These are phyloP conservation scores for Haliclystus octoradiatus DNA, from an alignment of 30 jellyfish, hydroid and myxozoan species.

Conservation along the genomic window DNA sequence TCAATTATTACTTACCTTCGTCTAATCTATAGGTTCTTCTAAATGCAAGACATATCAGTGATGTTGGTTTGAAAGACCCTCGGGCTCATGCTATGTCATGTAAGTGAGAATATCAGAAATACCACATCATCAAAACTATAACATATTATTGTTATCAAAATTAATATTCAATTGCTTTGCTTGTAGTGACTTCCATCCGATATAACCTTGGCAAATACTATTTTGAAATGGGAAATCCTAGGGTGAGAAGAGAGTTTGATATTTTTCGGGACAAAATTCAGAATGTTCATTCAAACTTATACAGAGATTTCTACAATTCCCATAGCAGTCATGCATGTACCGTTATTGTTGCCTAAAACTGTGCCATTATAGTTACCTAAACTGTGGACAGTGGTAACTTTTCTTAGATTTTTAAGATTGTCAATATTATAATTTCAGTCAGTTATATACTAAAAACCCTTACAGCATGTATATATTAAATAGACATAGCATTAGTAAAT, in stretches of 20 bases:
- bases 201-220: constrained; percentile 48
- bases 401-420: no score
- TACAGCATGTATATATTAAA: no score
- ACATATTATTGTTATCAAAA: not conserved
- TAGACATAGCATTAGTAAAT: no score
- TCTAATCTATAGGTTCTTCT: constrained; percentile 25
- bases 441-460: no score
- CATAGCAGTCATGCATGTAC: no score
- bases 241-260: constrained; percentile 16
- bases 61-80: constrained; percentile 83
- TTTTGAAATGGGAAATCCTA: constrained; percentile 28
- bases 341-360: no score
- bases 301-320: no score
- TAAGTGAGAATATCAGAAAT: constrained; percentile 5
- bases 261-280: not conserved
- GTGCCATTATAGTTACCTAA: no score
- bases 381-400: no score
- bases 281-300: no score
- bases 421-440: no score
- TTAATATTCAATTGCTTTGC: not conserved
- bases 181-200: constrained; percentile 53
- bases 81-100: constrained; percentile 55
- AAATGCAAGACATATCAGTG: constrained; percentile 54
- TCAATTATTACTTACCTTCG: no score
- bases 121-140: not conserved